These are phyloP conservation scores for Palythoa heliodiscus DNA, from an alignment of 92 coral and sea anemone species.

Conservation along the genomic window DNA sequence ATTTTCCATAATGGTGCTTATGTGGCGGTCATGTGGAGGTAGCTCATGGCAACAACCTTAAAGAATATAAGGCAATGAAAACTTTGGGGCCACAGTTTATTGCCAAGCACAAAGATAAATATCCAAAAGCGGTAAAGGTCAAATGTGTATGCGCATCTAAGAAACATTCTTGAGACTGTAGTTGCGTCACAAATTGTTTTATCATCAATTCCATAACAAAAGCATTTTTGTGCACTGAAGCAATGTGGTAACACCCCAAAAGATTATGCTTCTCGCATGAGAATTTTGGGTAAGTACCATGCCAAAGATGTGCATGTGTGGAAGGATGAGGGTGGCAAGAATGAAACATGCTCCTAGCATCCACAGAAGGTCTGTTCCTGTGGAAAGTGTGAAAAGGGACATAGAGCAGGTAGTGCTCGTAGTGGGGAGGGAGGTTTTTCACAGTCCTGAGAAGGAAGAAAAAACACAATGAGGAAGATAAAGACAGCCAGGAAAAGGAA, in stretches of 20 bases:
- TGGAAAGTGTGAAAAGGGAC: slow-evolving; percentile 20
- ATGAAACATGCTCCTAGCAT: slow-evolving; percentile 14
- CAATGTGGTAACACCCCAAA: slow-evolving; percentile 18
- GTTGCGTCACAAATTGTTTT: slow-evolving; percentile 15
- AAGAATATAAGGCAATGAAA: slow-evolving; percentile 31
- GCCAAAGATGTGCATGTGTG: slow-evolving; percentile 16
- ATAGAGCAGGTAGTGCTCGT: not conserved
- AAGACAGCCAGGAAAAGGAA: not conserved
- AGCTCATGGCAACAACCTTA: slow-evolving; percentile 19
- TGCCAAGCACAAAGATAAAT: slow-evolving; percentile 21
- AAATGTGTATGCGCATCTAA: not conserved
- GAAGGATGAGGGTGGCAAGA: slow-evolving; percentile 3
- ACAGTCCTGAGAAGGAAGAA: not conserved
- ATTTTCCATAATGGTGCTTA: slow-evolving; percentile 2
- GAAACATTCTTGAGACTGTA: not conserved
- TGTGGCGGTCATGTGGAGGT: slow-evolving; percentile 19
- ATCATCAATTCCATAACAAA: slow-evolving; percentile 6
- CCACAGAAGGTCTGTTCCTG: slow-evolving; percentile 26
- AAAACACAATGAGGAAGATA: not conserved
- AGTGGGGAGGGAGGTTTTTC: not conserved
- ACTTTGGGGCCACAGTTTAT: slow-evolving; percentile 13
- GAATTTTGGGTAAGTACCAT: slow-evolving; percentile 19
- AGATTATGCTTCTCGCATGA: slow-evolving; percentile 21
- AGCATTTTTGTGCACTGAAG: slow-evolving; percentile 34
- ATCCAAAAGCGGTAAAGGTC: slow-evolving; percentile 10